phyloP scores from a whole-genome alignment of 1,140 invertebrate species.

The Drosophila truncata region DNA sequence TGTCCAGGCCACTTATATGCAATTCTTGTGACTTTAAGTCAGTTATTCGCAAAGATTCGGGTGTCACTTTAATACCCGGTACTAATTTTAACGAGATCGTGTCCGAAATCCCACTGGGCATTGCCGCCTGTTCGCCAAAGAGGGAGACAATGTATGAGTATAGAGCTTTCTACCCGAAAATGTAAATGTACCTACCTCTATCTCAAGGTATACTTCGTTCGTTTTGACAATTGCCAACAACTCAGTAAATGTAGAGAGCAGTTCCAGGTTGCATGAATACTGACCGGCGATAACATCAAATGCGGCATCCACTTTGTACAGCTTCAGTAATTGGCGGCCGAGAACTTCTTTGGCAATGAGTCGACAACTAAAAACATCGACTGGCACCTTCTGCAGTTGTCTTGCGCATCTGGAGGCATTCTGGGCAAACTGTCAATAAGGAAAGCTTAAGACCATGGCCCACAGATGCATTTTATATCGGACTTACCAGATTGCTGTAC shows the following conservation, averaged over 20 bases:
- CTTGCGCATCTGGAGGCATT: slow-evolving; percentile 72
- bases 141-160: not conserved
- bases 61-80: slow-evolving; percentile 75
- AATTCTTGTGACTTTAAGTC: slow-evolving; percentile 76
- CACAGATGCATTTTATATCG: not conserved
- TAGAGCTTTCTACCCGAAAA: not conserved
- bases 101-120: slow-evolving; percentile 74
- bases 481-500: slow-evolving; percentile 76
- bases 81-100: slow-evolving; percentile 79
- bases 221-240: slow-evolving; percentile 69
- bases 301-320: slow-evolving; percentile 69
- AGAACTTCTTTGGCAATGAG: slow-evolving; percentile 66
- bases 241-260: slow-evolving; percentile 66
- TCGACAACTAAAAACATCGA: slow-evolving; percentile 71
- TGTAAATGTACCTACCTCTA: slow-evolving; percentile 58
- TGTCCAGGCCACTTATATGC: slow-evolving; percentile 80
- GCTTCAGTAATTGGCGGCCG: slow-evolving; percentile 61
- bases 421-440: slow-evolving; percentile 56
- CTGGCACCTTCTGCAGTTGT: slow-evolving; percentile 50
- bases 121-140: slow-evolving; percentile 51
- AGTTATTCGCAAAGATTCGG: slow-evolving; percentile 53
- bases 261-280: slow-evolving; percentile 72
- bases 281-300: slow-evolving; percentile 63
- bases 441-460: not conserved
- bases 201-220: slow-evolving; percentile 72